Conservation (phyloP, 2,888 invertebrate species). For the Lagria hirta region DNA sequence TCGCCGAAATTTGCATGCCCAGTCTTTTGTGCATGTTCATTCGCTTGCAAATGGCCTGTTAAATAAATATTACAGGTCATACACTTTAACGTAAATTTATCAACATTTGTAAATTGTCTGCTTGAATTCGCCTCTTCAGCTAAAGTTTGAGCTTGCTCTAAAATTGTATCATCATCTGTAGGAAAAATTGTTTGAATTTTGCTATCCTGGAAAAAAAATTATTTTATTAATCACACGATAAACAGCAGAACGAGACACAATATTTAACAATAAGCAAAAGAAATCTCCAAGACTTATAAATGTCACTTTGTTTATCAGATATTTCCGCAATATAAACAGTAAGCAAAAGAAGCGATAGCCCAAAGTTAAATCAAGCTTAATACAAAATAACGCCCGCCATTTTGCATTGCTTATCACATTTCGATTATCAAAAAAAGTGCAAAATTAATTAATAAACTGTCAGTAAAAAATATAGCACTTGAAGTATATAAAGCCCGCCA, state of each 20-base stretch:
- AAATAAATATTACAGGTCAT: constrained; percentile 75
- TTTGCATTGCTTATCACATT: too few species aligned
- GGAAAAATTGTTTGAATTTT: constrained; percentile 80
- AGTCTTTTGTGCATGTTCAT: constrained; percentile 80
- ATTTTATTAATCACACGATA: neutral
- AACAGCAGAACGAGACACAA: neutral
- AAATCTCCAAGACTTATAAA: too few species aligned
- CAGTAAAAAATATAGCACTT: neutral
- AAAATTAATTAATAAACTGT: neutral
- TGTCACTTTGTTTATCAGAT: too few species aligned
- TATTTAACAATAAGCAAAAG: too few species aligned
- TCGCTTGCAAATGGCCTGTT: constrained; percentile 79
- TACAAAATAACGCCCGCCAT: too few species aligned
- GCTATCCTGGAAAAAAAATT: constrained; percentile 64
- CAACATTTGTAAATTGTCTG: constrained; percentile 87
- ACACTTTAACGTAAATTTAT: constrained; percentile 84
- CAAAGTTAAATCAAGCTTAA: too few species aligned
- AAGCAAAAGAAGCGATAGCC: too few species aligned
- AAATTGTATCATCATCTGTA: constrained; percentile 68
- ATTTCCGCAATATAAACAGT: too few species aligned
- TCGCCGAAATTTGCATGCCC: constrained; percentile 82
- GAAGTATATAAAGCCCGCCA: constrained; percentile 11
- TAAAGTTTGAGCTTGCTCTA: constrained; percentile 79
- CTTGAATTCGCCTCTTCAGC: constrained; percentile 87
- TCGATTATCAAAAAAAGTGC: too few species aligned